These are phyloP conservation scores for Octopus bimaculoides DNA, from an alignment of 1,140 invertebrate genomes.

Conservation along the genomic window DNA sequence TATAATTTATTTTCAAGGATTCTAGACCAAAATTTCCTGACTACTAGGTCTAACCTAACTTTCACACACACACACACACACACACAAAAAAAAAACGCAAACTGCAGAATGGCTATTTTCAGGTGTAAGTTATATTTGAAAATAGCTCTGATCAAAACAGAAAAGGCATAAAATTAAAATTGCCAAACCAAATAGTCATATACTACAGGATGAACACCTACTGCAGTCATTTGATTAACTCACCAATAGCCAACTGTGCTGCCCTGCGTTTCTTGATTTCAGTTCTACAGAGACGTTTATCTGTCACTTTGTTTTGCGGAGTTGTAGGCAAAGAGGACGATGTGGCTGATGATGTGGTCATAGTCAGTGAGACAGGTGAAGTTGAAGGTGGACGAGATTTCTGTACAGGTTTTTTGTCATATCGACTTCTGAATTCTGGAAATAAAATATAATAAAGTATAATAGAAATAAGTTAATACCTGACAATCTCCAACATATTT, in stretches of 20 bases:
- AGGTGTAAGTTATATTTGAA: no score
- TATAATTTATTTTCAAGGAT: no score
- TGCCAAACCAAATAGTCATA: no score
- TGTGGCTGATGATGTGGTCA: neutral
- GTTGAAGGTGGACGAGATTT: neutral
- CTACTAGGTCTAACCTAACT: no score
- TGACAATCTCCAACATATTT: no score
- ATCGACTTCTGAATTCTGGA: conserved; percentile 32
- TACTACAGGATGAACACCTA: no score
- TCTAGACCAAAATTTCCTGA: no score
- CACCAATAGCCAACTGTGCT: conserved; percentile 33
- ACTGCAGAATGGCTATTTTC: neutral
- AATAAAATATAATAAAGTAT: neutral
- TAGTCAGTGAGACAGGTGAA: neutral
- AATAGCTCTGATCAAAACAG: no score
- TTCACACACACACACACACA: no score
- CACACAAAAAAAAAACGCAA: no score
- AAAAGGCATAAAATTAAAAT: no score
- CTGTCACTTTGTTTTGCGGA: conserved; percentile 17
- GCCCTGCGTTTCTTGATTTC: conserved; percentile 28
- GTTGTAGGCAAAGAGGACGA: conserved; percentile 13
- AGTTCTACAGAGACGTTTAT: conserved; percentile 18
- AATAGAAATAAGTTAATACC: no score
- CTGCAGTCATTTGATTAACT: neutral
- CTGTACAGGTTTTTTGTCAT: conserved; percentile 27